A percentile compares a stretch with the other conserved stretches of the same genome.
Evolutionary conservation across 1,140 invertebrate genomes (phyloP).

Genomic region (Dendrolimus punctatus): DNA sequence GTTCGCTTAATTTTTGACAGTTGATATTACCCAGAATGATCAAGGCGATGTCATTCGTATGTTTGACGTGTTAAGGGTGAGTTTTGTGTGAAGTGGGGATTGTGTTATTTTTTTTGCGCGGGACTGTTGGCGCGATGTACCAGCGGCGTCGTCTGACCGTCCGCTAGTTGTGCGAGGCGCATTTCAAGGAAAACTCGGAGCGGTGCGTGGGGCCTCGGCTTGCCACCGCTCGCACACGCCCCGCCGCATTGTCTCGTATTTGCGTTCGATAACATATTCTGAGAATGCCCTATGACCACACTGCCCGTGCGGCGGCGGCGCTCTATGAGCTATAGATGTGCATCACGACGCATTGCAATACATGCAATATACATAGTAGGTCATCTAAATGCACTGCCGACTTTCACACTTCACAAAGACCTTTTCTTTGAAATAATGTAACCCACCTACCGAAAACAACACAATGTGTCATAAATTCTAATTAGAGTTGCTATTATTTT

Average conservation of each 20-base stretch:
- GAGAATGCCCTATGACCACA: conserved; percentile 18
- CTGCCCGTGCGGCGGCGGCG: conserved; percentile 6
- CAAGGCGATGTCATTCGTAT: conserved; percentile 57
- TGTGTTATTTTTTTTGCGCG: conserved; percentile 67
- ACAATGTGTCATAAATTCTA: conserved; percentile 18
- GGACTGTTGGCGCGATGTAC: conserved; percentile 58
- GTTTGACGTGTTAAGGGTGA: conserved; percentile 38
- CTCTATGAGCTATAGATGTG: background rate
- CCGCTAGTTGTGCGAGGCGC: conserved; percentile 34
- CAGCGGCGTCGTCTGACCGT: conserved; percentile 34
- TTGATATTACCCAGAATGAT: conserved; percentile 51
- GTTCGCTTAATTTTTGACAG: conserved; percentile 70
- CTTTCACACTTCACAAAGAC: conserved; percentile 20
- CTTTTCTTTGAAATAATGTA: conserved; percentile 19
- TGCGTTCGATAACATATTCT: conserved; percentile 16
- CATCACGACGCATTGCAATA: conserved; percentile 19
- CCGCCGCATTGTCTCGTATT: conserved; percentile 17
- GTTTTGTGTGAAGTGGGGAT: conserved; percentile 32
- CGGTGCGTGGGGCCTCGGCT: conserved; percentile 29
- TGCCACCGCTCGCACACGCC: conserved; percentile 24
- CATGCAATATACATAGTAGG: conserved; percentile 24
- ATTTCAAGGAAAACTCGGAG: conserved; percentile 61
- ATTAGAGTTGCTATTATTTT: conserved; percentile 35
- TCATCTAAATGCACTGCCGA: conserved; percentile 37
- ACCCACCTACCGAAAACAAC: conserved; percentile 13